Evolutionary conservation across 2,888 invertebrate genomes (phyloP), one percentile per base, ranked within the genome.

Genomic region (Cremastinae sp.): DNA sequence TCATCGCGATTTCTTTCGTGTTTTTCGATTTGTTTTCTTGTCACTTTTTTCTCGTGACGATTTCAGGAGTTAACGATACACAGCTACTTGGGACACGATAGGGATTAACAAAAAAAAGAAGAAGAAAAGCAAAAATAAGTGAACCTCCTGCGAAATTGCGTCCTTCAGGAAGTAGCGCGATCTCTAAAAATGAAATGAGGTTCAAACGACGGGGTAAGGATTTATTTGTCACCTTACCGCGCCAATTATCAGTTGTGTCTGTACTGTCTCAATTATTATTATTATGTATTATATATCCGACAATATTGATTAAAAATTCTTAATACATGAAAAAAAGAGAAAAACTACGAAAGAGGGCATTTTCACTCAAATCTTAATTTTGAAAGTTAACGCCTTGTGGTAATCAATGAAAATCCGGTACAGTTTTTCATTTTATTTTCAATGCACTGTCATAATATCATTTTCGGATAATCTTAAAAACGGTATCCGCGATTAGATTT

Each of bases 261-360:
- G 88, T 87, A 87, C 79, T 86, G 86, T 88, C 87, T 88, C 88
- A 88, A 89, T 87, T 87, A 87, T 85, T 28, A 28, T 28, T 86
- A 86, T 84, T 87, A 87, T 88, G 86, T 88, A 88, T 87, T 86
- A 87, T 87, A 88, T 88, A 89, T 86, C 85, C 86, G 88, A 89
- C 87, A 89, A 89, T 89, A 89, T 89, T 88, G 87, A 89, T 89
- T 87, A 89, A 89, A 78, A 87, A 86, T 86, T 88, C 89, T 89
- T 88, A 87, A 88, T 88, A 88, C 86, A 88, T 84, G 84, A 79
- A 80, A 79, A 74, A 34, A 38, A 61, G 41, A 20, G n/a, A 5
- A 28, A 3, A 28, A 28, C 5, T 28, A 28, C 28, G 28, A 28
- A 5, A 28, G 7, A 16, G 56, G 38, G 41, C 58, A 10, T 18